Percentiles rank a stretch among this genome's conserved stretches.
phyloP scores from a whole-genome alignment of 2,888 invertebrate species.

The Perithous albicinctus region DNA sequence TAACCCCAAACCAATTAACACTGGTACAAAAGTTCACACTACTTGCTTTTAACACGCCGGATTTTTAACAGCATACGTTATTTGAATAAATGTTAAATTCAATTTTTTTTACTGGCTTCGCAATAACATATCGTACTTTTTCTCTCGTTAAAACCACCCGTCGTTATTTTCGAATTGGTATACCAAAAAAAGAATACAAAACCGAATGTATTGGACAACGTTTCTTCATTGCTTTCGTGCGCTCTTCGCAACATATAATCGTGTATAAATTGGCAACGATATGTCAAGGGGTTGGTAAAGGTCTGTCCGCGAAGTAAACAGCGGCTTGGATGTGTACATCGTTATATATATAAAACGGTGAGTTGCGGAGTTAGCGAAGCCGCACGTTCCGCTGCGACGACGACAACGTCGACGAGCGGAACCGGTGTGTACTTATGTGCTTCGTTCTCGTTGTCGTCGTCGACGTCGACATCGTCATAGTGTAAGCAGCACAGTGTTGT shows the following conservation, averaged over 20 bases:
- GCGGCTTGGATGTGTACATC: constrained; percentile 15
- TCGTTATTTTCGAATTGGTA: neutral
- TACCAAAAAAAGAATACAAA: neutral
- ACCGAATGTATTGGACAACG: constrained; percentile 1
- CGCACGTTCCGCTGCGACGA: constrained; percentile 39
- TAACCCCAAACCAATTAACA: no score
- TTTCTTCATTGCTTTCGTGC: constrained; percentile 1
- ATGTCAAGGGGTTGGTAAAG: constrained; percentile 43
- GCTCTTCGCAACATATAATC: constrained; percentile 32
- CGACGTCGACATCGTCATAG: constrained; percentile 15
- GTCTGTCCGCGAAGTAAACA: constrained; percentile 45
- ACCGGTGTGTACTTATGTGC: constrained; percentile 29
- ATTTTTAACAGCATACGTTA: no score
- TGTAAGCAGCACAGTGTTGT: constrained; percentile 34
- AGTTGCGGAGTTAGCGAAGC: constrained; percentile 43
- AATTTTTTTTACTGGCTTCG: neutral
- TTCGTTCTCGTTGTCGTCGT: constrained; percentile 45
- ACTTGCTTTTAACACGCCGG: no score
- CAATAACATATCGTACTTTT: neutral
- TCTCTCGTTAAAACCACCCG: neutral
- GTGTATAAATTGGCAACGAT: constrained; percentile 62
- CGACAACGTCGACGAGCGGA: constrained; percentile 49
- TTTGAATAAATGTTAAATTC: neutral
- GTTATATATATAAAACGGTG: neutral
- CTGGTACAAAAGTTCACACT: no score